These are phyloP conservation scores for Trigoniulus corallinus DNA, from an alignment of 1,140 invertebrate genomes.

Conservation along the genomic window DNA sequence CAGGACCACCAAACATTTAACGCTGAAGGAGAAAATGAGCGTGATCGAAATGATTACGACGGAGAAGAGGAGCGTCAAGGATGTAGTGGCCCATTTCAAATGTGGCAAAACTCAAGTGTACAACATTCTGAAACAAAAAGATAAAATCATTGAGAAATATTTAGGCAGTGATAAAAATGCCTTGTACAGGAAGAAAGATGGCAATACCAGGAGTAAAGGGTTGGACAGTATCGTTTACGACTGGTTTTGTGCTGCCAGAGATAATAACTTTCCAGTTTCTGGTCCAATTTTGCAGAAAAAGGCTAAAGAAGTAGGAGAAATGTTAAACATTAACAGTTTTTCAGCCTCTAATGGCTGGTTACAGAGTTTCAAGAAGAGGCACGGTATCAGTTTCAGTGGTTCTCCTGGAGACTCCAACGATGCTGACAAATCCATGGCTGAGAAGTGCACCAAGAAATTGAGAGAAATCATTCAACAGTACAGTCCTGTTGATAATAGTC, in stretches of 20 bases:
- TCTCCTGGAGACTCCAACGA: slow-evolving; percentile 1
- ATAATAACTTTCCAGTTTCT: slow-evolving; percentile 5
- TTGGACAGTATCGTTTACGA: slow-evolving; percentile 4
- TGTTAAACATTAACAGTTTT: slow-evolving; percentile 1
- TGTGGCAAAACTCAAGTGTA: slow-evolving; percentile 8
- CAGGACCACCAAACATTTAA: background rate
- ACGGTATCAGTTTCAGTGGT: slow-evolving; percentile 3
- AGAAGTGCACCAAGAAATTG: background rate
- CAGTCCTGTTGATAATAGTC: background rate
- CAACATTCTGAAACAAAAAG: slow-evolving; percentile 5
- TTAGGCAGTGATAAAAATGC: background rate
- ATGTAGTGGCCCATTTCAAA: background rate
- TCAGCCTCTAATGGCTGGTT: slow-evolving; percentile 8
- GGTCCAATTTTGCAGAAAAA: slow-evolving; percentile 4
- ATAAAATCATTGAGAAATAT: slow-evolving; percentile 5
- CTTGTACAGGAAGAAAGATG: slow-evolving; percentile 2
- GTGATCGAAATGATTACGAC: background rate
- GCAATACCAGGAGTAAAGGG: slow-evolving; percentile 1
- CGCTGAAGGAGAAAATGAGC: background rate
- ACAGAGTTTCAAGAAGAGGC: slow-evolving; percentile 4
- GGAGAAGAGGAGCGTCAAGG: background rate
- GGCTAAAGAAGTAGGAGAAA: slow-evolving; percentile 5
- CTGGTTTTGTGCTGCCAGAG: slow-evolving; percentile 4
- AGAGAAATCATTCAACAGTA: background rate
- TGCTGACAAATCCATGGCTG: slow-evolving; percentile 1